Evolutionary conservation across 2,797 vertebrate genomes (phyloP).

Genomic region (Cheirogaleus major): DNA sequence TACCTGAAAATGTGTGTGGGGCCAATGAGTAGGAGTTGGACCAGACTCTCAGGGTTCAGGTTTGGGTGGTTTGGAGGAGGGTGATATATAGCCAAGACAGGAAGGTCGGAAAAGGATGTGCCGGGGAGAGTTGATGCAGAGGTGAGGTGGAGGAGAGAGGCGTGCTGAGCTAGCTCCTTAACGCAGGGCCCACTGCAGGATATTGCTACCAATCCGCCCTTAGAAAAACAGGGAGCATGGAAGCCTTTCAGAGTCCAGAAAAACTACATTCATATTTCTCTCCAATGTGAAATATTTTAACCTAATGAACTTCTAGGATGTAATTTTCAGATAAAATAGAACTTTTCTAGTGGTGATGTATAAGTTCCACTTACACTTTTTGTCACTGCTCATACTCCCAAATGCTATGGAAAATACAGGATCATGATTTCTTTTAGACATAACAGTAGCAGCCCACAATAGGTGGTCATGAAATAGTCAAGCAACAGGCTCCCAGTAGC

Average conservation of each 20-base stretch:
- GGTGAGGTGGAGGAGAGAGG: background rate
- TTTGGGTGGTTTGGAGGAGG: background rate
- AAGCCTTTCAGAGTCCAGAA: background rate
- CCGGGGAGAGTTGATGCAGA: background rate
- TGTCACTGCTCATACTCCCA: background rate
- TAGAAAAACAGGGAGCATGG: background rate
- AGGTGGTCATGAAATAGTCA: background rate
- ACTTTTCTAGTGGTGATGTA: background rate
- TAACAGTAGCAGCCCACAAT: background rate
- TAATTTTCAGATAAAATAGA: constrained; percentile 26
- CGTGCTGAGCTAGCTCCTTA: background rate
- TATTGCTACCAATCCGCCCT: background rate
- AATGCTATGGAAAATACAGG: background rate
- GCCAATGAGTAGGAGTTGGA: background rate
- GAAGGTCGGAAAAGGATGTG: background rate
- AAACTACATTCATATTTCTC: constrained; percentile 11
- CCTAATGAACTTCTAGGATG: background rate
- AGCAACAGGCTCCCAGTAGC: background rate
- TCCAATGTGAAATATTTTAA: background rate
- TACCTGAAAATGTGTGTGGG: background rate
- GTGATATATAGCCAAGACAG: background rate
- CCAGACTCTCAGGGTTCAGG: background rate
- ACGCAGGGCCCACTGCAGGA: background rate
- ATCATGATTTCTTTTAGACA: background rate
- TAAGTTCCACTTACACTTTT: background rate